A percentile compares a stretch with the other conserved stretches of the same genome.
Evolutionary conservation across 1,140 invertebrate genomes (phyloP).

Genomic region (Frieseomelitta varia): DNA sequence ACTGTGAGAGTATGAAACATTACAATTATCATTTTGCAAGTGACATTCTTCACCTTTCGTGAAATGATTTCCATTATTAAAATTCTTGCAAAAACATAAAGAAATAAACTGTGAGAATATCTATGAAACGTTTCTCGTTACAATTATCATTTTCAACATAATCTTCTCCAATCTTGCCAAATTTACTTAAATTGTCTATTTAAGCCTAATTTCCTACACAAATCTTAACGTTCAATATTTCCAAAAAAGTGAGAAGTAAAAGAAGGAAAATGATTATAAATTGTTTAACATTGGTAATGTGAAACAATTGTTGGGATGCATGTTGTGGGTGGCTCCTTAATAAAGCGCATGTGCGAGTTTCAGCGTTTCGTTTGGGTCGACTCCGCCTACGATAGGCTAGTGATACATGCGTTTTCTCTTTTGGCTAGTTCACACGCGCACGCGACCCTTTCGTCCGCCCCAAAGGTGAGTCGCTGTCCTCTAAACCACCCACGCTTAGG

Average conservation of each 20-base stretch:
- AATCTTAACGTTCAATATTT: too few relatives aligned
- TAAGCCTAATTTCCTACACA: too few relatives aligned
- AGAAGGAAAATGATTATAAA: not conserved
- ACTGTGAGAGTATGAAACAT: too few relatives aligned
- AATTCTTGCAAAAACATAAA: too few relatives aligned
- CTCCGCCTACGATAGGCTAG: constrained; percentile 71
- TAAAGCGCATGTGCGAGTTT: constrained; percentile 71
- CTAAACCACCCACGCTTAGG: constrained; percentile 51
- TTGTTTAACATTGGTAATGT: not conserved
- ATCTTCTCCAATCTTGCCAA: too few relatives aligned
- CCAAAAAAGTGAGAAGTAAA: not conserved
- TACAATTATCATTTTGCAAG: too few relatives aligned
- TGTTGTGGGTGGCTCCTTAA: constrained; percentile 71
- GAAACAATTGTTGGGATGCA: constrained; percentile 14
- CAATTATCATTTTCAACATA: too few relatives aligned
- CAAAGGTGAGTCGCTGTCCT: constrained; percentile 39
- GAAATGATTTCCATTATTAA: too few relatives aligned
- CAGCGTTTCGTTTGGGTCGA: constrained; percentile 65
- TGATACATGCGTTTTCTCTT: constrained; percentile 50
- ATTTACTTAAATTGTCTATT: too few relatives aligned
- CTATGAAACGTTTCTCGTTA: too few relatives aligned
- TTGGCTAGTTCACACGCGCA: constrained; percentile 35
- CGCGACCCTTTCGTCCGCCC: constrained; percentile 46
- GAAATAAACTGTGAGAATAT: too few relatives aligned
- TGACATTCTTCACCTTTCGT: too few relatives aligned